Conservation (phyloP, 2,888 invertebrate species). For the Lepidocyrtinus sp. region DNA sequence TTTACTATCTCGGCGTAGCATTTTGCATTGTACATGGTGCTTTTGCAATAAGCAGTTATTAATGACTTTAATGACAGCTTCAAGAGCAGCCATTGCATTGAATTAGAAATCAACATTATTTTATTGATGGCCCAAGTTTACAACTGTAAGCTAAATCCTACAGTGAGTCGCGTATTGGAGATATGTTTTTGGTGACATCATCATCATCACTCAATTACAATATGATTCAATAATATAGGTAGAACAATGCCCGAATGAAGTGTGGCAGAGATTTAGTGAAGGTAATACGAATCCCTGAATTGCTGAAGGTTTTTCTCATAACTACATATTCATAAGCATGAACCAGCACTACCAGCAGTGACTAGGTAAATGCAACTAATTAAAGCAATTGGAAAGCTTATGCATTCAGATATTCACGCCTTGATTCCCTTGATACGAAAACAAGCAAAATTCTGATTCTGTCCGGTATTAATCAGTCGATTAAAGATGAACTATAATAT, state of each 20-base stretch:
- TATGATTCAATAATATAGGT: background rate
- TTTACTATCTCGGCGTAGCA: too few species aligned
- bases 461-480: too few species aligned
- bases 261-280: background rate
- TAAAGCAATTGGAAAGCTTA: too few species aligned
- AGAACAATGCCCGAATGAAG: background rate
- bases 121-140: background rate
- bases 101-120: background rate
- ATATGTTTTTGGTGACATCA: conserved; percentile 20
- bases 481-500: too few species aligned
- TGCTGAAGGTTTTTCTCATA: background rate
- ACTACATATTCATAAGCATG: conserved; percentile 4
- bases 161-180: conserved; percentile 10
- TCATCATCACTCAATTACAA: background rate
- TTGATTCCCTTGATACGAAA: too few species aligned
- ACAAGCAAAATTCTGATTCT: too few species aligned
- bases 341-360: background rate
- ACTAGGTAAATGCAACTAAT: conserved; percentile 12
- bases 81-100: conserved; percentile 17
- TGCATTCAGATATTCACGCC: too few species aligned
- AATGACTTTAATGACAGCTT: conserved; percentile 12
- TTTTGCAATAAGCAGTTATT: background rate
- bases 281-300: background rate
- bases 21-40: background rate
- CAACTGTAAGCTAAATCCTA: conserved; percentile 3